Evolutionary conservation across 2,113 vertebrate species (phyloP), one percentile per base, ranked within the genome.

Genomic region (Sander lucioperca): DNA sequence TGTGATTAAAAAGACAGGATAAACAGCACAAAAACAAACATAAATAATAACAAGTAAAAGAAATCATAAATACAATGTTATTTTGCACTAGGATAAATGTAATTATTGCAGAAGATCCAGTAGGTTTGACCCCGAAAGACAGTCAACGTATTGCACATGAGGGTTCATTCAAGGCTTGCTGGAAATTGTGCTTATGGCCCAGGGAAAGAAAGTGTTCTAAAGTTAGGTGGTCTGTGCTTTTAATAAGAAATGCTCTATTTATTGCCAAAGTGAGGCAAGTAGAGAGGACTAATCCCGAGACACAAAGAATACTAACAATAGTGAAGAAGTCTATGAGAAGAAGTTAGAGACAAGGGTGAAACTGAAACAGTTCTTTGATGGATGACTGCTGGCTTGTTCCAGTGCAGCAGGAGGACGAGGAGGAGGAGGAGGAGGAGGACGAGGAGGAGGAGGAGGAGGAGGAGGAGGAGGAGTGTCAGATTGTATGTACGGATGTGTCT

Each of bases 401-500:
- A 61, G 70, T 51, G 33, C 2, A 58, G 27, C 47, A 39, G 45
- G 2, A 47, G 80, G 19, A 36, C 59, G 23, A 71, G 74, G 1
- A n/a, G 72, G 18, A 73, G 62, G 51, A 74, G 62, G 54, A 62
- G 19, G 45, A 63, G 58, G 16, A n/a, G n/a, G n/a, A n/a, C n/a
- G n/a, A 61, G 64, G 57, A 51, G 74, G 3, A n/a, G 66, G n/a
- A 73, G 47, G 57, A 66, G 23, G 64, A 48, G 23, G 45, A 48
- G 66, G 58, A 62, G 70, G 64, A 0, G 48, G 68, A 67, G 61
- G 11, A 13, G 10, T 25, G 71, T 68, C 36, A 58, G 43, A 19
- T 27, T 69, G 6, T 45, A 30, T 36, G 58, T 75, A 25, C 9
- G 33, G 77, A 87, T 78, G 83, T 47, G 76, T 85, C 36, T 18